These are phyloP conservation scores for Drosophila infuscata DNA, from an alignment of 2,888 invertebrate species.

Conservation along the genomic window DNA sequence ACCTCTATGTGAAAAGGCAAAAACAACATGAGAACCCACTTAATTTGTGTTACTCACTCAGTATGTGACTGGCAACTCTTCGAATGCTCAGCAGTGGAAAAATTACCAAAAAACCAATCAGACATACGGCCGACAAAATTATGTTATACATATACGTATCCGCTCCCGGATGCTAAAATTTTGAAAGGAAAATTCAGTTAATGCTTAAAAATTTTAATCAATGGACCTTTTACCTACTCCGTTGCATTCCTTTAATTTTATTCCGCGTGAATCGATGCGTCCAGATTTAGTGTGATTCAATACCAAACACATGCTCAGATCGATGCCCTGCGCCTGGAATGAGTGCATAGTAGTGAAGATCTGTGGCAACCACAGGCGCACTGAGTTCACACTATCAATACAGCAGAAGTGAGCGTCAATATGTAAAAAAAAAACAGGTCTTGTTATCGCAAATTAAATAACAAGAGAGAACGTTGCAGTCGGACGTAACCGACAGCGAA, in stretches of 20 bases:
- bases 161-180: conserved; percentile 42
- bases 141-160: conserved; percentile 63
- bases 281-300: conserved; percentile 55
- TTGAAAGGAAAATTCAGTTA: conserved; percentile 55
- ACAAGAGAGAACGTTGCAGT: too few relatives aligned
- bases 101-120: conserved; percentile 51
- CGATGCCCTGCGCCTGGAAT: conserved; percentile 78
- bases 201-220: conserved; percentile 26
- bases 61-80: conserved; percentile 50
- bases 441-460: not conserved
- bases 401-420: not conserved
- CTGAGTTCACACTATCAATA: conserved; percentile 89
- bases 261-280: not conserved
- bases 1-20: conserved; percentile 64
- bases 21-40: not conserved
- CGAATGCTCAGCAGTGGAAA: conserved; percentile 56
- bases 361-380: conserved; percentile 94
- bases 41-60: conserved; percentile 60
- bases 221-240: conserved; percentile 62
- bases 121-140: conserved; percentile 55
- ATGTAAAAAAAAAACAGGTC: not conserved
- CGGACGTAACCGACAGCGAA: too few relatives aligned
- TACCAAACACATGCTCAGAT: conserved; percentile 75
- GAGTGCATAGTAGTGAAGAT: conserved; percentile 89
- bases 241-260: conserved; percentile 41